These are phyloP conservation scores for Gopherus flavomarginatus DNA, from an alignment of 2,113 vertebrate species.

Conservation along the genomic window DNA sequence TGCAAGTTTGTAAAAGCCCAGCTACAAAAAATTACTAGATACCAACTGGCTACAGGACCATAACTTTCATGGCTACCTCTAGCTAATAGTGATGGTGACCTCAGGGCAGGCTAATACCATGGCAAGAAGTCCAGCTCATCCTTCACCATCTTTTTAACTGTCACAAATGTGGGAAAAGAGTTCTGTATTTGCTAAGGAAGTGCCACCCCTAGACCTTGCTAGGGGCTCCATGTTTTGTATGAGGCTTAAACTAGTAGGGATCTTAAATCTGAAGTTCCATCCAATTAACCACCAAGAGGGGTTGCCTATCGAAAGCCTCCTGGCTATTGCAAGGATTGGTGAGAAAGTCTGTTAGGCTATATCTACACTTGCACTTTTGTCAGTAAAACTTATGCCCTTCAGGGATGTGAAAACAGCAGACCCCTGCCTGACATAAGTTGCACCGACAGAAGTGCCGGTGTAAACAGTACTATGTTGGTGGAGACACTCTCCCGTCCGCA, in stretches of 20 bases:
- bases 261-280: not conserved
- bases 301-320: not conserved
- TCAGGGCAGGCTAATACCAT: not conserved
- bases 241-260: not conserved
- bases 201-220: not conserved
- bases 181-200: not conserved
- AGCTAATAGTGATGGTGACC: not conserved
- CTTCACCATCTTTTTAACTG: not conserved
- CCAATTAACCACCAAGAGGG: not conserved
- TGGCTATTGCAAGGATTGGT: no score
- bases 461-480: no score
- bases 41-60: not conserved
- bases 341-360: no score
- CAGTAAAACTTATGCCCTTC: no score
- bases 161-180: not conserved
- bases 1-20: not conserved
- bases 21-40: not conserved
- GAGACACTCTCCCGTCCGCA: no score
- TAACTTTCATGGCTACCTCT: not conserved
- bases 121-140: not conserved
- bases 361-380: no score
- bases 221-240: not conserved
- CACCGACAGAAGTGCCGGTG: no score
- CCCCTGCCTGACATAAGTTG: no score
- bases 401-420: no score